Evolutionary conservation across 2,113 vertebrate genomes (phyloP).

Genomic region (Craseonycteris thonglongyai): DNA sequence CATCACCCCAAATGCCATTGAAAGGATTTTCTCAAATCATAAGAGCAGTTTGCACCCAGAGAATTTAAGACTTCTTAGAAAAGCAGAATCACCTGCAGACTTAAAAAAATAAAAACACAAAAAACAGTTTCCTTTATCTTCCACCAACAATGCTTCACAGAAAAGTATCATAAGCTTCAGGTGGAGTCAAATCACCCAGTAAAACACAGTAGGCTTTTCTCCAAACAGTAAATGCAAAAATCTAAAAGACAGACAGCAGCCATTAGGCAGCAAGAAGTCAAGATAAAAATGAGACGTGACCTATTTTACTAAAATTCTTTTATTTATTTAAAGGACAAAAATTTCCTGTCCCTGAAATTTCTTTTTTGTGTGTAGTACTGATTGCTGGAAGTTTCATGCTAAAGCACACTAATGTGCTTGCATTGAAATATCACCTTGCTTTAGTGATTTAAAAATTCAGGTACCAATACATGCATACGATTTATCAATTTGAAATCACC

Average conservation of each 20-base stretch:
- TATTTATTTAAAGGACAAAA: conserved; percentile 45
- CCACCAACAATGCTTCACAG: neutral
- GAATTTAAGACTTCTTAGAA: neutral
- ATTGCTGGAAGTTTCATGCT: conserved; percentile 36
- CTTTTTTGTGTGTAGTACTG: conserved; percentile 9
- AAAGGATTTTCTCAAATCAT: neutral
- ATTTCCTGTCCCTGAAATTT: conserved; percentile 17
- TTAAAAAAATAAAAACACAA: too few relatives aligned
- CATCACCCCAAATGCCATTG: neutral
- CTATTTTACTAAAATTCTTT: neutral
- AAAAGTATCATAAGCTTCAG: neutral
- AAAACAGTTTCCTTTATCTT: neutral
- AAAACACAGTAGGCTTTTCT: neutral
- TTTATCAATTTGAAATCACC: conserved; percentile 56
- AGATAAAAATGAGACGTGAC: neutral
- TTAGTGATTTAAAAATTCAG: conserved; percentile 16
- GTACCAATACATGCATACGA: conserved; percentile 8
- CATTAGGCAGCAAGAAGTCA: neutral
- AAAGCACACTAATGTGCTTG: neutral
- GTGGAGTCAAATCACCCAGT: neutral
- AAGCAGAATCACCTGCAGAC: neutral
- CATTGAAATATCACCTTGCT: conserved; percentile 24
- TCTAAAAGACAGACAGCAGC: neutral
- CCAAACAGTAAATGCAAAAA: neutral
- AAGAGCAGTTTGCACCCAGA: neutral